Evolutionary conservation across 1,140 invertebrate genomes (phyloP).

Genomic region (Drepana arcuata): DNA sequence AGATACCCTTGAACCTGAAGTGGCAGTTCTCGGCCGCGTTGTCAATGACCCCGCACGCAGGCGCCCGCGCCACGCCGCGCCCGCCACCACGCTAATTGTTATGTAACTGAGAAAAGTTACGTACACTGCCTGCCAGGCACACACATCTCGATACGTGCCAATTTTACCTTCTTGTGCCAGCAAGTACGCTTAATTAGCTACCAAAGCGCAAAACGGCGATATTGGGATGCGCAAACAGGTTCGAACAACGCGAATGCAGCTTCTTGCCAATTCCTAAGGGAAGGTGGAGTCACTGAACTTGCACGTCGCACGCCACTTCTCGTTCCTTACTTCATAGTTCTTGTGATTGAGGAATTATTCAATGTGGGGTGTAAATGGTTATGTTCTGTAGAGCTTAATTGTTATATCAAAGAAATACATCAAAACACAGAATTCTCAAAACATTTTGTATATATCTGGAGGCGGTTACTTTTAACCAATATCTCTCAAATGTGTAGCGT

Average conservation of each 20-base stretch:
- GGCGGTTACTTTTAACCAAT: too few relatives aligned
- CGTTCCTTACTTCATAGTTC: conserved; percentile 45
- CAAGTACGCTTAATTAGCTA: conserved; percentile 20
- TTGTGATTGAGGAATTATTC: conserved; percentile 55
- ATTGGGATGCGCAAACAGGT: conserved; percentile 62
- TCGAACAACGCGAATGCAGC: conserved; percentile 53
- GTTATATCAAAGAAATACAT: conserved; percentile 4
- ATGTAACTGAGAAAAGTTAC: conserved; percentile 55
- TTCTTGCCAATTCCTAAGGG: conserved; percentile 56
- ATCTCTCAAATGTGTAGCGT: too few relatives aligned
- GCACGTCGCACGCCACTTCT: conserved; percentile 46
- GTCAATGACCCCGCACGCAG: conserved; percentile 58
- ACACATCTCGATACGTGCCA: conserved; percentile 35
- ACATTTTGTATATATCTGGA: too few relatives aligned
- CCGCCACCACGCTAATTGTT: conserved; percentile 57
- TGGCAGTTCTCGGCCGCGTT: conserved; percentile 61
- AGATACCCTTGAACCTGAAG: conserved; percentile 67
- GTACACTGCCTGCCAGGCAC: conserved; percentile 18
- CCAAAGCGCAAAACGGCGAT: conserved; percentile 33
- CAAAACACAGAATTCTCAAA: too few relatives aligned
- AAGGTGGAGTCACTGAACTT: conserved; percentile 64
- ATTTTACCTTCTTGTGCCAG: conserved; percentile 26
- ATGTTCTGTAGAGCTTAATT: conserved; percentile 5
- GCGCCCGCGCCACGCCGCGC: conserved; percentile 25
- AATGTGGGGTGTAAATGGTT: conserved; percentile 11